These are phyloP conservation scores for Orbicella faveolata DNA, from an alignment of 64 coral and sea anemone species.

Conservation along the genomic window DNA sequence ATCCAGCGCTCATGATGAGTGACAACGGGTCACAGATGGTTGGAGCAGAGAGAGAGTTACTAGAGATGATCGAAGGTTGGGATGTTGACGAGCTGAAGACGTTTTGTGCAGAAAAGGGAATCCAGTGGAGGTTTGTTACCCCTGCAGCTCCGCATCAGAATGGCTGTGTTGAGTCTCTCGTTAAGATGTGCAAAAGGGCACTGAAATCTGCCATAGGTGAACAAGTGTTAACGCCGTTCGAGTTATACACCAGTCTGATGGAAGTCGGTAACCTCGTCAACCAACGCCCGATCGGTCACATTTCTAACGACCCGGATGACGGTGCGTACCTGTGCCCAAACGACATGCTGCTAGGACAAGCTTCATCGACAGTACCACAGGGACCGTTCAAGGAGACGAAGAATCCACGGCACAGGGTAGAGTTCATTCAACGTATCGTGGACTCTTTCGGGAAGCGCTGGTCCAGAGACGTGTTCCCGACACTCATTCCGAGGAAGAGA, in stretches of 20 bases:
- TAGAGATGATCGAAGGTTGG: conserved; percentile 19
- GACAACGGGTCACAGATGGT: conserved; percentile 56
- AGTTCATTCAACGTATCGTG: conserved; percentile 52
- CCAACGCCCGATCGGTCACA: conserved; percentile 32
- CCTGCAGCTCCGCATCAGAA: conserved; percentile 57
- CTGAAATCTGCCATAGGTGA: conserved; percentile 51
- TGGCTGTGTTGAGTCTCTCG: conserved; percentile 38
- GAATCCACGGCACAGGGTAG: conserved; percentile 54
- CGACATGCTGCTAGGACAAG: conserved; percentile 53
- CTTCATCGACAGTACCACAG: conserved; percentile 20
- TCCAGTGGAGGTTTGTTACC: conserved; percentile 36
- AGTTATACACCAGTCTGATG: conserved; percentile 46
- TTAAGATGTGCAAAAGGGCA: conserved; percentile 26
- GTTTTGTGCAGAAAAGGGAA: conserved; percentile 50
- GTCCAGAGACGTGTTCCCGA: conserved; percentile 50
- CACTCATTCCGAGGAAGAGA: conserved; percentile 43
- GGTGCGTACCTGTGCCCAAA: conserved; percentile 40
- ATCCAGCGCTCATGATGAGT: conserved; percentile 46
- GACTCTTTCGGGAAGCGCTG: conserved; percentile 65
- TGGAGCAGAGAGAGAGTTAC: conserved; percentile 41
- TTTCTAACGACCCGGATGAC: conserved; percentile 31
- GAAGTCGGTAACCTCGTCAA: conserved; percentile 55
- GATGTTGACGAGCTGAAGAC: neutral
- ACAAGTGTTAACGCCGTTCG: conserved; percentile 39
- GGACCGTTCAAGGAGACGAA: conserved; percentile 50